Conservation (phyloP, 2,113 vertebrate species). For the Gila orcuttii region DNA sequence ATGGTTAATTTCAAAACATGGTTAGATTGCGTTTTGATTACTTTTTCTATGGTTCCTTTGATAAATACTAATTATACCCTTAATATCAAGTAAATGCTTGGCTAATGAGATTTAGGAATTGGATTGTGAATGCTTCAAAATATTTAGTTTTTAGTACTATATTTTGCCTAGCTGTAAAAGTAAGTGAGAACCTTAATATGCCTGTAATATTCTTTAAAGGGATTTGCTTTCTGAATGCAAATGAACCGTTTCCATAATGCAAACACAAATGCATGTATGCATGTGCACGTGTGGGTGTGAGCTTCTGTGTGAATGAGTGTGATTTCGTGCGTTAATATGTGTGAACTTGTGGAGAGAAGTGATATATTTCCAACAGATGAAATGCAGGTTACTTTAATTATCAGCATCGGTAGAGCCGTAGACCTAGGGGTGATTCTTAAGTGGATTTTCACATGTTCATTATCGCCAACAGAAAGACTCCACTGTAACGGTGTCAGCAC, state of each 20-base stretch:
- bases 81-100: background rate
- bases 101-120: background rate
- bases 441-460: conserved; percentile 35
- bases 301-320: conserved; percentile 33
- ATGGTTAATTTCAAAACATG: background rate
- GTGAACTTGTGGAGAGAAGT: conserved; percentile 21
- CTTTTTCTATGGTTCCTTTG: background rate
- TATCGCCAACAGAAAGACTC: conserved; percentile 4
- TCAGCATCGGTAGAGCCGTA: background rate
- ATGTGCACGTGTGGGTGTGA: conserved; percentile 23
- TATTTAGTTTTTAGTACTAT: background rate
- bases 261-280: background rate
- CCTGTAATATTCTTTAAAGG: background rate
- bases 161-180: background rate
- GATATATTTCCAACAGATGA: conserved; percentile 31
- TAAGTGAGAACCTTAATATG: background rate
- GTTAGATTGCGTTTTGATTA: background rate
- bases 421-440: conserved; percentile 37
- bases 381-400: conserved; percentile 40
- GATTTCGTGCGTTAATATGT: conserved; percentile 39
- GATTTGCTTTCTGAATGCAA: conserved; percentile 17
- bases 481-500: conserved; percentile 11
- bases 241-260: background rate
- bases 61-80: background rate
- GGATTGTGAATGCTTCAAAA: background rate